Conservation (phyloP, 2,113 vertebrate species). For the Platycercus adscitus region DNA sequence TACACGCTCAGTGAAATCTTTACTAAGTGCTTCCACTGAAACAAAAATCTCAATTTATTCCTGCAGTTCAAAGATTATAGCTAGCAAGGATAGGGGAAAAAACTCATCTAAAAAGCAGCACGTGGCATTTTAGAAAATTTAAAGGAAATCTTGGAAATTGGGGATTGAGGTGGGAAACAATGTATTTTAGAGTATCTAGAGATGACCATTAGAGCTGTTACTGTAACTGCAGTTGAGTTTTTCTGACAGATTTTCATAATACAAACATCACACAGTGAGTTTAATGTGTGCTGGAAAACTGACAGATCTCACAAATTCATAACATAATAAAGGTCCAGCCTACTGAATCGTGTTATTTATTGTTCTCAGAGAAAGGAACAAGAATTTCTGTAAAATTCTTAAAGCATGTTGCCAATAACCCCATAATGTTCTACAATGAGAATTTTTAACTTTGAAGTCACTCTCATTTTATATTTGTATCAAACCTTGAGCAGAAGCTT, state of each 20-base stretch:
- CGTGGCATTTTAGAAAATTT: background rate
- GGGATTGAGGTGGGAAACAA: background rate
- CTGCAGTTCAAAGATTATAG: background rate
- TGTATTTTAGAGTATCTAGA: background rate
- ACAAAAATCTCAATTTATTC: background rate
- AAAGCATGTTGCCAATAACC: background rate
- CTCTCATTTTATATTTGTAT: background rate
- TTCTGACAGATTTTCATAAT: background rate
- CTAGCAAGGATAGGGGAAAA: background rate
- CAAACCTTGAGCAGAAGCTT: background rate
- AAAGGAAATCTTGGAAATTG: background rate
- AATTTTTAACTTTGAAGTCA: background rate
- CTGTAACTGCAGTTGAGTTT: background rate
- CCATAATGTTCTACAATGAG: background rate
- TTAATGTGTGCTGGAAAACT: constrained; percentile 5
- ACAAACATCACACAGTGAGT: background rate
- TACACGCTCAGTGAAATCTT: background rate
- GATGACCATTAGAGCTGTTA: background rate
- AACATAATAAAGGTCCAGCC: background rate
- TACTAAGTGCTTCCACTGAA: background rate
- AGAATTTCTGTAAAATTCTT: background rate
- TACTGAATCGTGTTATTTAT: constrained; percentile 41
- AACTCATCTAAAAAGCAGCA: background rate
- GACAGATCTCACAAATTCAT: background rate
- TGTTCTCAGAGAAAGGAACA: background rate